phyloP scores from a whole-genome alignment of 2,797 vertebrate genomes.

The Triplophysa bombifrons region DNA sequence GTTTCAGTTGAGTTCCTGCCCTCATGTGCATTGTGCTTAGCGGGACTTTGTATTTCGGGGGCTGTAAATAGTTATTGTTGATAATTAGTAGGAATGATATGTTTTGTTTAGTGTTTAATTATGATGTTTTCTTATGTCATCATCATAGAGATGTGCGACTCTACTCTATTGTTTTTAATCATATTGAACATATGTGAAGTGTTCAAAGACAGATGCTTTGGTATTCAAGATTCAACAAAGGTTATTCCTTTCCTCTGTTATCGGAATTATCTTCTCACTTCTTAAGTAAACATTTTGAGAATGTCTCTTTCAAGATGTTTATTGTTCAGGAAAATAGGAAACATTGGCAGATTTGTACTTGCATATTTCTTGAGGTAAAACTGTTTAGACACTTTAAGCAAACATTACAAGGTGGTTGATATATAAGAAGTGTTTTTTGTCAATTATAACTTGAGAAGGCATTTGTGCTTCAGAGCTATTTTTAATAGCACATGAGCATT shows the following conservation, averaged over 20 bases:
- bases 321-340: background rate
- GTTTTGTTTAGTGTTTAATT: background rate
- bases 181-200: background rate
- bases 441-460: too few relatives aligned
- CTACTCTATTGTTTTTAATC: background rate
- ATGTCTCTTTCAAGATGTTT: background rate
- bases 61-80: background rate
- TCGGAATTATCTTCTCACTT: background rate
- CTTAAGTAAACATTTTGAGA: background rate
- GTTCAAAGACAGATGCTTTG: background rate
- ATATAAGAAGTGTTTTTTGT: background rate
- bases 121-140: background rate
- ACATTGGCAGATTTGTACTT: background rate
- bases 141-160: background rate
- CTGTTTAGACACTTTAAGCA: background rate
- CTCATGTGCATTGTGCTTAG: background rate
- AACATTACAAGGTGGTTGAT: background rate
- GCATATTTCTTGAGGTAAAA: background rate
- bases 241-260: background rate
- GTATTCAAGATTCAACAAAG: background rate
- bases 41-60: background rate
- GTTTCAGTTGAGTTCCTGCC: background rate
- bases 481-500: background rate
- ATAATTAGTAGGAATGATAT: background rate
- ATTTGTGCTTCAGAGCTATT: background rate